Evolutionary conservation across 2,888 invertebrate genomes (phyloP), one percentile per base, ranked within the genome.

Genomic region (Mechanitis messenoides): DNA sequence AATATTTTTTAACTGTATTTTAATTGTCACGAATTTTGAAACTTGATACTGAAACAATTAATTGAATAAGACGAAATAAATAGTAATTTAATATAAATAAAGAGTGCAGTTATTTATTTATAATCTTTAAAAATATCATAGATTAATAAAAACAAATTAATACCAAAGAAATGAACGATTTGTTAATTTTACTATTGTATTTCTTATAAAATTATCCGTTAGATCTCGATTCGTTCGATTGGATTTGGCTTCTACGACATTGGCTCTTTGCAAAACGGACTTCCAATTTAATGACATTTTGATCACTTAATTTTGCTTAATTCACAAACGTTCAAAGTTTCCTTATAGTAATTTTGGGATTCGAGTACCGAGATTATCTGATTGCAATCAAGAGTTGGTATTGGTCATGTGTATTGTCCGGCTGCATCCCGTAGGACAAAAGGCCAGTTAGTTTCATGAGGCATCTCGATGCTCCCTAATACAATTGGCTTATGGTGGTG

Each of bases 361-460:
- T 60, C 58, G 61, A 66, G 65, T 64, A 59, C 63, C 53, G 66
- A 64, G 60, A 63, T 66, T 62, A 66, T 66, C 56, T 63, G 63
- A 66, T 69, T 68, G 68, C 69, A 68, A 69, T 69, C 68, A 69
- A 62, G 65, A 62, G 60, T 59, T 61, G 59, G 61, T 59, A 64
- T 64, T 60, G 67, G 61, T 64, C 66, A 64, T 67, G 63, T 62
- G 67, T 63, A 63, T 67, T 62, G 65, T 67, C 63, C 60, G 62
- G 59, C 63, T 59, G 58, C 62, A 62, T 65, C 66, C 63, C 66
- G 58, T 33, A 61, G 66, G 68, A 69, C 69, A 67, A 68, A 66
- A 58, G 50, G 50, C 60, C 47, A 60, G 53, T 53, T 63, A 62
- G 65, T 69, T 68, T 69, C 68, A 67, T 68, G 65, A 66, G 55